Base-by-base conservation (phyloP, 2,797 vertebrate genomes). In the Catostomus latipinnis region DNA sequence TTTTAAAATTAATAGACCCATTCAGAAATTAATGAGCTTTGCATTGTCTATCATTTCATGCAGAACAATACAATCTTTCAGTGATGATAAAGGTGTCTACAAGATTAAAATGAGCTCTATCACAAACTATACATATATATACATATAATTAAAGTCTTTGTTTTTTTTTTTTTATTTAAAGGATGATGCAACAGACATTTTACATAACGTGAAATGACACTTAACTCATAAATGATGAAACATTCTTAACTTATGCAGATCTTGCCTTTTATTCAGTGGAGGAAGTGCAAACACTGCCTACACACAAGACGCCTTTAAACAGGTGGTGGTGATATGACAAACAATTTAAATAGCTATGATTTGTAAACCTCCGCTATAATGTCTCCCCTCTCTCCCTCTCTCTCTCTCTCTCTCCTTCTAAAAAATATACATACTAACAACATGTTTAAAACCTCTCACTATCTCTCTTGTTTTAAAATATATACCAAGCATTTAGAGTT, bases 261-360 rank as follows among this genome's bases (percentile, higher is more conserved):
- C 61, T 82, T 14, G 56, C 46, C 54, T 74, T 60, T 78, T 70
- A 50, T 69, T 65, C 61, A 22, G 60, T 71, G 46, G 66, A 61
- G 54, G 76, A 78, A 70, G 76, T 73, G 76, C 68, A 82, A 76
- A 65, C 57, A 14, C 81, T 74, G 74, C 74, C 73, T 74, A 82
- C 65, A 74, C 77, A 68, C 54, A 65, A 34, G 18, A 52, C 18
- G 74, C 74, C 61, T 71, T 52, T 58, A 78, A 63, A 65, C 75
- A 81, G 84, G 84, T 83, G 78, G 84, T 83, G 78, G 66, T 81
- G 71, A 62, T 49, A 54, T 71, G 61, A 78, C 71, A 71, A 75
- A 78, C 67, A 81, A 46, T 69, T 85, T 53, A 81, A 83, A 81
- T 83, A 49, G 78, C 78, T 63, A 14, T 52, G 71, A 16, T 60